phyloP scores from a whole-genome alignment of 92 coral and sea anemone species.

The Parazoanthus darwini region DNA sequence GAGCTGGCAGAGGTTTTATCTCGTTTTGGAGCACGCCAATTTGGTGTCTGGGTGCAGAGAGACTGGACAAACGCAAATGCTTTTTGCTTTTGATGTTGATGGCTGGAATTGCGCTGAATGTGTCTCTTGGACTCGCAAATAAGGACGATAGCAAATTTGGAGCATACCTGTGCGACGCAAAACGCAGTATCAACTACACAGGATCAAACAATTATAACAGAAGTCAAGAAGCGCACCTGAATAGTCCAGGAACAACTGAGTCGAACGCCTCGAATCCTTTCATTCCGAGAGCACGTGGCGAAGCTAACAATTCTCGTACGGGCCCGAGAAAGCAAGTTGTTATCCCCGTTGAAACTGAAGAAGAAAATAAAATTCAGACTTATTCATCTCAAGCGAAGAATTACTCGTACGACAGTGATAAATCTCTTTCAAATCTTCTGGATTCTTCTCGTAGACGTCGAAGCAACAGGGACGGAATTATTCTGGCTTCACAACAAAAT shows the following conservation, averaged over 20 bases:
- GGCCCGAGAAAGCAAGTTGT: slow-evolving; percentile 11
- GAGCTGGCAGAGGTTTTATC: slow-evolving; percentile 69
- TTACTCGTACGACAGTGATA: slow-evolving; percentile 1
- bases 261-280: neutral
- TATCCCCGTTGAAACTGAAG: neutral
- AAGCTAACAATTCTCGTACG: neutral
- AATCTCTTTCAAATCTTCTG: neutral
- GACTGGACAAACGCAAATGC: slow-evolving; percentile 70
- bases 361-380: neutral
- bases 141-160: slow-evolving; percentile 55
- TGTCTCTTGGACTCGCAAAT: slow-evolving; percentile 70
- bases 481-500: neutral
- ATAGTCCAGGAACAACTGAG: neutral
- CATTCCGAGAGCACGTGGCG: neutral
- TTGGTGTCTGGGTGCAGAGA: slow-evolving; percentile 71
- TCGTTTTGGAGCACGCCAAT: slow-evolving; percentile 84
- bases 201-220: neutral
- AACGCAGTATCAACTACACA: slow-evolving; percentile 11
- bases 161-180: slow-evolving; percentile 50
- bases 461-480: neutral
- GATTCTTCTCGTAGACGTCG: slow-evolving; percentile 10
- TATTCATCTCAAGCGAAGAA: neutral
- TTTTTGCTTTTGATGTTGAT: slow-evolving; percentile 61
- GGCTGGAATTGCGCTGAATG: slow-evolving; percentile 64
- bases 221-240: slow-evolving; percentile 7